phyloP scores from a whole-genome alignment of 2,797 vertebrate genomes.

The Scolopax bukidnonensis region DNA sequence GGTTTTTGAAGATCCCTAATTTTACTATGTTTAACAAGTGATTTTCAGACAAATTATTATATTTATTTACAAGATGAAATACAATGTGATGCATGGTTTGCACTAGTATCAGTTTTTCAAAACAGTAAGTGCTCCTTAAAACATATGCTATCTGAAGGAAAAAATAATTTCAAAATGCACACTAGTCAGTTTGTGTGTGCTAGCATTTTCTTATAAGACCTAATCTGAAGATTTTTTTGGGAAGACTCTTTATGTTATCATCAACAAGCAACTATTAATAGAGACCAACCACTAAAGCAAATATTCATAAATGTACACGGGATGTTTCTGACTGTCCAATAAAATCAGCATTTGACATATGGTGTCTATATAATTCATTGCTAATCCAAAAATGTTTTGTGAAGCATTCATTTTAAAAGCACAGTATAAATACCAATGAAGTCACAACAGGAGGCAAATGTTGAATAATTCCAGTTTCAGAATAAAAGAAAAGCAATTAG shows the following conservation, averaged over 20 bases:
- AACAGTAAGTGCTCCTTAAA: neutral
- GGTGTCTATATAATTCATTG: neutral
- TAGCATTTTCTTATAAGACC: neutral
- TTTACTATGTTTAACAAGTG: neutral
- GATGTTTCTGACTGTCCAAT: constrained; percentile 12
- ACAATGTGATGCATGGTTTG: neutral
- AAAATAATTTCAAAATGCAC: neutral
- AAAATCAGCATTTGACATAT: constrained; percentile 1
- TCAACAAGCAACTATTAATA: neutral
- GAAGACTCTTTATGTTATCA: neutral
- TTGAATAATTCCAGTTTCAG: neutral
- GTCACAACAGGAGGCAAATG: neutral
- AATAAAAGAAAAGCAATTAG: neutral
- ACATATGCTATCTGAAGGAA: neutral
- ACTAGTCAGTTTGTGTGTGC: neutral
- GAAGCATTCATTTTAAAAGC: neutral
- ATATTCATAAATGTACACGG: neutral
- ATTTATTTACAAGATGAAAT: neutral
- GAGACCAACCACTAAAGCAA: neutral
- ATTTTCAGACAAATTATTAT: neutral
- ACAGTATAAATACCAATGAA: neutral
- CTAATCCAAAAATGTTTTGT: neutral
- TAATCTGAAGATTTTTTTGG: neutral
- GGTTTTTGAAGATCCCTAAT: neutral
- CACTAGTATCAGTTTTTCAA: neutral